Evolutionary conservation across 2,797 vertebrate genomes (phyloP), one percentile per base, ranked within the genome.

Genomic region (Neosalanx taihuensis): DNA sequence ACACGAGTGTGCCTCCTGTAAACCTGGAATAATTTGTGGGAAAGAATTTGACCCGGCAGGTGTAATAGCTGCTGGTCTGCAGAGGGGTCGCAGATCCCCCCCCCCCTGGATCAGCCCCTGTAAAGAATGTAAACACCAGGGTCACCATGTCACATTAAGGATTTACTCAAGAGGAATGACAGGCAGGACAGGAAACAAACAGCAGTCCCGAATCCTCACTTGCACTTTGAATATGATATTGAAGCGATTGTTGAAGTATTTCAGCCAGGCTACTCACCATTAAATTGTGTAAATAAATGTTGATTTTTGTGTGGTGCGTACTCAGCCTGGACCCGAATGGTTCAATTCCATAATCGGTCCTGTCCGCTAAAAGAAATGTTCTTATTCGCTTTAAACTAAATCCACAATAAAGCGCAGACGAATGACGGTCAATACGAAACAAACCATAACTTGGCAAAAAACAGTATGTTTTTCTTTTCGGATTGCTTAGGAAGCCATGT

Each of bases 401-500:
- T 17, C 51, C 18, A 56, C 15, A 17, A 17, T 56, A 56, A n/a
- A 56, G 46, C 7, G 53, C 23, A 67, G 18, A 30, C 49, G 29
- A 30, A 67, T 53, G 15, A 67, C 12, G 65, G 17, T 26, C 0
- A 18, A 29, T 13, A 29, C 20, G 31, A 56, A 26, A 1, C 30
- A 23, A 4, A 35, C 60, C 20, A 72, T 30, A 57, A 63, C 57
- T n/a, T n/a, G 7, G 18, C 7, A 41, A 56, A 70, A 58, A 56
- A 23, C 13, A 59, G 12, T 53, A 63, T n/a, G 15, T 56, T 74
- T 49, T 71, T 74, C 58, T 72, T 17, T 66, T 30, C 23, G 10
- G 66, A 53, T 64, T 53, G 33, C 62, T 33, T 67, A 20, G 68
- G 70, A 74, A 67, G 64, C 80, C 77, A 77, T 75, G 65, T 79